Base-by-base conservation (phyloP, 1,140 invertebrate genomes). In the Aethina tumida region DNA sequence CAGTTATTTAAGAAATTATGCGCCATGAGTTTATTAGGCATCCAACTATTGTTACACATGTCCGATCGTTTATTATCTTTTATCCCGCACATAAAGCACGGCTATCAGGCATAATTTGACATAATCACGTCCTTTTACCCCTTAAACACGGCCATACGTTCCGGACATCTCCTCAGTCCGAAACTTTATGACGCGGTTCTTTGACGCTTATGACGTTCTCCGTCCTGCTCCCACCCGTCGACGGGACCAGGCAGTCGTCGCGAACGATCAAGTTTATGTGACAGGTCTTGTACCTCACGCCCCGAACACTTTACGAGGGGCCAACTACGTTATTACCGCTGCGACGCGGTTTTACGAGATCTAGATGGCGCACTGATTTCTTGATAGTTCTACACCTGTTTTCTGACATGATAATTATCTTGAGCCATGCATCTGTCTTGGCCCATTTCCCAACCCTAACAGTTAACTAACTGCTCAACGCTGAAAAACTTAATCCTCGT, bases 341-440 rank as follows among this genome's bases (percentile, higher is more conserved):
- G 18, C 37, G 21, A 27, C 20, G 27, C 25, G 22, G 14, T 12
- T 39, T 39, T 39, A 39, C 26, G 37, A 32, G 19, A 39, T 39
- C 37, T 39, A 39, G 37, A 39, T 39, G 26, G 30, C 32, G 37
- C 27, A 39, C 29, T 39, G 37, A 39, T 39, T 39, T 31, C 37
- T 21, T 39, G 8, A 16, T n/a, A n/a, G n/a, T n/a, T n/a, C 22
- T 8, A 36, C 25, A 33, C 31, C 31, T 30, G 35, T 33, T 40
- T 41, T 41, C 25, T 12, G 12, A 35, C 7, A 28, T 20, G 15
- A 18, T 32, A 32, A 40, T 40, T 40, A 40, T n/a, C 9, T n/a
- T 12, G 5, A 12, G 32, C 27, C 21, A n/a, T n/a, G n/a, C n/a
- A n/a, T n/a, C n/a, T n/a, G n/a, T n/a, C n/a, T n/a, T n/a, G n/a